These are phyloP conservation scores for Scaptomyza flava DNA, from an alignment of 2,888 invertebrate species.

Conservation along the genomic window DNA sequence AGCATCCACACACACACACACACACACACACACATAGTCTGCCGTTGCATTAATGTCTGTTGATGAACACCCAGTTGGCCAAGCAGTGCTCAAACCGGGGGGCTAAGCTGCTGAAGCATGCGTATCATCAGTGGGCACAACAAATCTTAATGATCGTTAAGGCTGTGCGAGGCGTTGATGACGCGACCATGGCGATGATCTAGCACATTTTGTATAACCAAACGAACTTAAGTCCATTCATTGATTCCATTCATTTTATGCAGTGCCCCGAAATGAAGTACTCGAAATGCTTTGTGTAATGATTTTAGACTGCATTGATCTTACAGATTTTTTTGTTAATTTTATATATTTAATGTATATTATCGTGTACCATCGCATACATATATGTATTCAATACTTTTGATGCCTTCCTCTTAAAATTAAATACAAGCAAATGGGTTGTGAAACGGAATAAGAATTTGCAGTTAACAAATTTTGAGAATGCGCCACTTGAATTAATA, in stretches of 20 bases:
- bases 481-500: conserved; percentile 48
- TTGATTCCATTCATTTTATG: conserved; percentile 42
- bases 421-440: conserved; percentile 69
- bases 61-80: conserved; percentile 73
- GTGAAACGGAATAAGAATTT: conserved; percentile 55
- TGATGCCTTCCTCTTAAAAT: conserved; percentile 55
- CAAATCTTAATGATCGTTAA: conserved; percentile 72
- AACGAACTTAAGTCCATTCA: conserved; percentile 17
- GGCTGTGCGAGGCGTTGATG: conserved; percentile 56
- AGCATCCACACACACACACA: conserved; percentile 38
- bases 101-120: conserved; percentile 69
- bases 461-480: conserved; percentile 56
- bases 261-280: conserved; percentile 68
- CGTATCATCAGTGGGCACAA: conserved; percentile 71
- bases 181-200: conserved; percentile 62
- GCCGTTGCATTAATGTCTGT: conserved; percentile 72
- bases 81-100: conserved; percentile 30
- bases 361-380: conserved; percentile 55
- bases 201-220: conserved; percentile 57
- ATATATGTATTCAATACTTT: conserved; percentile 25
- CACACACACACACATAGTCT: conserved; percentile 38
- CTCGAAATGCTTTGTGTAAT: conserved; percentile 58
- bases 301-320: conserved; percentile 46
- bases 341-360: conserved; percentile 58
- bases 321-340: conserved; percentile 39